Evolutionary conservation across 2,113 vertebrate species (phyloP), one percentile per base, ranked within the genome.

Genomic region (Dermatemys mawii): DNA sequence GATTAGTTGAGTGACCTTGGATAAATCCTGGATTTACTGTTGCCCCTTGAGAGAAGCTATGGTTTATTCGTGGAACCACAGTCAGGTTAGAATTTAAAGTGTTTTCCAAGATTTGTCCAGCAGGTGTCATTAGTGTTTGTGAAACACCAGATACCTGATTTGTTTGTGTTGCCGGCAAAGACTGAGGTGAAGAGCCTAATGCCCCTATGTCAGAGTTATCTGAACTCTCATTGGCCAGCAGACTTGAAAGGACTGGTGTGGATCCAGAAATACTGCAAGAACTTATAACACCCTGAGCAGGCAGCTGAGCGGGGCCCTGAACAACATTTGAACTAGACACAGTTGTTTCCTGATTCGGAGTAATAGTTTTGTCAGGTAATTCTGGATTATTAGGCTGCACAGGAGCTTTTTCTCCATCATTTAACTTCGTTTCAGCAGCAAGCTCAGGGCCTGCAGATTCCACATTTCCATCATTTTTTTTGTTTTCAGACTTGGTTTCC

Each of bases 151-250:
- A 90, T 49, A 95, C 95, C 26, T 96, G 98, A 93, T 94, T 98
- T 76, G 98, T 94, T 55, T 98, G 98, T 60, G 98, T 48, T 92
- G 98, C 49, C 32, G 98, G 97, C 96, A 99, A 96, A 92, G 97
- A 86, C 0, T 97, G 95, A 83, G 98, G 93, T 96, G 98, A 98
- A 98, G 97, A 98, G 63, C 94, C 97, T 35, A 98, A 93, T 22
- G 98, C 96, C 92, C 98, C 98, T 55, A 97, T 83, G 73, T 98
- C 98, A 87, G 98, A 93, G 54, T 90, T 97, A 54, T 99, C 98
- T 79, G 98, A 96, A 92, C 98, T 98, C 60, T 99, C 99, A 84
- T 97, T 98, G 90, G 99, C 98, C 29, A 99, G 98, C 93, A 99
- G 98, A 97, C 99, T 98, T 48, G 98, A 98, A 41, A 99, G 98